Evolutionary conservation across 2,797 vertebrate genomes (phyloP), one percentile per base, ranked within the genome.

Genomic region (Notolepis coatsorum): DNA sequence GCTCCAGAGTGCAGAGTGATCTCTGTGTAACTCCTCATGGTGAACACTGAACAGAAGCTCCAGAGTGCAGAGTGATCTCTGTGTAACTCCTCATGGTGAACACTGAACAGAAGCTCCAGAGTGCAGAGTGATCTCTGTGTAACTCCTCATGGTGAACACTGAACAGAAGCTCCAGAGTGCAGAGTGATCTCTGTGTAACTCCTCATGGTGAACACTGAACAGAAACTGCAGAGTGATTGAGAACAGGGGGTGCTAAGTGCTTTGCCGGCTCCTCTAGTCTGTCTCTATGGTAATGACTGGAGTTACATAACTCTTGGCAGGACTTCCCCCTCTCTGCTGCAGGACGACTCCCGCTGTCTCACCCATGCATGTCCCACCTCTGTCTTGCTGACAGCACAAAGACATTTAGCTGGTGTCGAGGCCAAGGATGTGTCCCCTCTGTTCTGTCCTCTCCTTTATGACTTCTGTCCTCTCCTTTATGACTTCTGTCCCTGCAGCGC

Each of bases 251-350:
- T 68, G 65, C 45, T 75, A 57, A 37, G 52, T 68, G 65, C 45
- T 75, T 27, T 67, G 55, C 58, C 3, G 9, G 20, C 51, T 33
- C 65, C 55, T 10, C 48, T 52, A 60, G 41, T 71, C 64, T 39
- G 38, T 79, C 59, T 67, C 59, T 68, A 73, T 81, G 74, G 35
- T 75, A 81, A 83, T 79, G 69, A 77, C 42, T 47, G 25, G 56
- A 57, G 75, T 86, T 85, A 51, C 43, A 50, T 86, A 85, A 79
- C 52, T 8, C 7, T 61, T 63, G 46, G 56, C 61, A 55, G 53
- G 61, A 41, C 13, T 71, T 62, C 67, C 43, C 67, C 46, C 33
- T 43, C 25, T 53, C 57, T 53, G 57, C 74, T 75, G 76, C 70
- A 79, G 65, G 72, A 63, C 49, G 17, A 35, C 9, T 38, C 25